phyloP scores from a whole-genome alignment of 2,888 invertebrate species.

The Eumerus sabulonum region DNA sequence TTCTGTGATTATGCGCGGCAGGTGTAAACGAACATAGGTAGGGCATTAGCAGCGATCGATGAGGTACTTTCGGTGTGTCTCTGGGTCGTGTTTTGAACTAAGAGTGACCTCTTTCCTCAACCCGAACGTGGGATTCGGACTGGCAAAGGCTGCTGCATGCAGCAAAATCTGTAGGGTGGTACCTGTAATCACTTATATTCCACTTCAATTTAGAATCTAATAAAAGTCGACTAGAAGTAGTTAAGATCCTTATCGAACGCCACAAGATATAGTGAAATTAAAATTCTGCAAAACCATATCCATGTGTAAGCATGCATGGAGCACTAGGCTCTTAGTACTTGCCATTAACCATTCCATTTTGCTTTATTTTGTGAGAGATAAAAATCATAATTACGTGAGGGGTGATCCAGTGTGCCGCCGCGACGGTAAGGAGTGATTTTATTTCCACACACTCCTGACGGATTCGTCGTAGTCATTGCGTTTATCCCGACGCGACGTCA shows the following conservation, averaged over 20 bases:
- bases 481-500: neutral
- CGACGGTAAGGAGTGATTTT: conserved; percentile 37
- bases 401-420: conserved; percentile 9
- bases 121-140: conserved; percentile 7
- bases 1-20: conserved; percentile 51
- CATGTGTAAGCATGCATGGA: conserved; percentile 2
- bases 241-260: conserved; percentile 48
- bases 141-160: too few relatives aligned
- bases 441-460: conserved; percentile 20
- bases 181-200: too few relatives aligned
- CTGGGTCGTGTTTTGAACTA: neutral
- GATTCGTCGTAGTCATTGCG: conserved; percentile 38
- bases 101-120: conserved; percentile 40
- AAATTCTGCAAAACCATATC: conserved; percentile 38
- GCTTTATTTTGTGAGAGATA: conserved; percentile 22
- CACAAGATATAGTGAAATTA: conserved; percentile 35
- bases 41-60: conserved; percentile 4
- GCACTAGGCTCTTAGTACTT: neutral
- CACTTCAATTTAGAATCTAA: neutral
- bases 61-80: conserved; percentile 3
- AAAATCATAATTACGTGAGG: conserved; percentile 49
- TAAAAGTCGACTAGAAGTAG: conserved; percentile 15
- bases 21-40: conserved; percentile 53
- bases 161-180: too few relatives aligned
- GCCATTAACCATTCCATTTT: conserved; percentile 10